phyloP scores from a whole-genome alignment of 2,797 vertebrate genomes.

The Cryptoblepharus egeriae region DNA sequence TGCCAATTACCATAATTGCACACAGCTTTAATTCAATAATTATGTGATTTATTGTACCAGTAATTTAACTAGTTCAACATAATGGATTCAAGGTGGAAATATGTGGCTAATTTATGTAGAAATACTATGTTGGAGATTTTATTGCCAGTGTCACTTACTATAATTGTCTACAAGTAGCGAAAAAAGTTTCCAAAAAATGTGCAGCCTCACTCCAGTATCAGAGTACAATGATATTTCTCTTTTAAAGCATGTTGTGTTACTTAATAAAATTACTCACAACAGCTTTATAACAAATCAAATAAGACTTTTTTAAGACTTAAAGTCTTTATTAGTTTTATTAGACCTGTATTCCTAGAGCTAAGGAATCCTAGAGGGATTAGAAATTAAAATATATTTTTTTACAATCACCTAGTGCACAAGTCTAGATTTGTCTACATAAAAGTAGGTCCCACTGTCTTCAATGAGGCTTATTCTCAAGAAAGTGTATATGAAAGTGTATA shows the following conservation, averaged over 20 bases:
- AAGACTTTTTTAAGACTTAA: neutral
- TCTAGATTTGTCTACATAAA: no score
- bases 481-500: no score
- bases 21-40: conserved; percentile 50
- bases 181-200: neutral
- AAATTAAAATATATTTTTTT: neutral
- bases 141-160: conserved; percentile 25
- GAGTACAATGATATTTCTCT: conserved; percentile 5
- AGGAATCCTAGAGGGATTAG: neutral
- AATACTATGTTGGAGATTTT: conserved; percentile 3
- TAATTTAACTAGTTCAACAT: conserved; percentile 58
- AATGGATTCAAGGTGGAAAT: conserved; percentile 44
- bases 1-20: conserved; percentile 57
- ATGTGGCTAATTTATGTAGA: conserved; percentile 42
- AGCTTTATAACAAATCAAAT: neutral
- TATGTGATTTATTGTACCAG: conserved; percentile 50
- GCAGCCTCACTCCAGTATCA: neutral
- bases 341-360: neutral
- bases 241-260: neutral
- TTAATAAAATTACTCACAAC: neutral
- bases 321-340: neutral
- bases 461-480: no score
- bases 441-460: no score
- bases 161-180: conserved; percentile 43
- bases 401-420: neutral